Evolutionary conservation across 2,797 vertebrate genomes (phyloP).

Genomic region (Philypnodon macrostomus): DNA sequence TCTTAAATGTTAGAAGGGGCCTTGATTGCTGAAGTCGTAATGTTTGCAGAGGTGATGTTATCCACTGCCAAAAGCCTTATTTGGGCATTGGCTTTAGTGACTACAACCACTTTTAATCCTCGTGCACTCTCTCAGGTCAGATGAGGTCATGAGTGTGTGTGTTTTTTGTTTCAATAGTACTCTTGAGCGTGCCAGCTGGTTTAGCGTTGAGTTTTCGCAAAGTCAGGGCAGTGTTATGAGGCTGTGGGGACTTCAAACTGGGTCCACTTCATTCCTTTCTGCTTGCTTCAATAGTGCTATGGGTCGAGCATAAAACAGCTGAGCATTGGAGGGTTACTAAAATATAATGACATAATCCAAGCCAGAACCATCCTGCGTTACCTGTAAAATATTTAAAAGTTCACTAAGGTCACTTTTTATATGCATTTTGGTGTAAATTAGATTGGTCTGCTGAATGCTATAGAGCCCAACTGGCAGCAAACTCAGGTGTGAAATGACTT

Average conservation of each 20-base stretch:
- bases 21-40: background rate
- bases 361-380: slow-evolving; percentile 10
- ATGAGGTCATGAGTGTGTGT: slow-evolving; percentile 35
- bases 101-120: slow-evolving; percentile 21
- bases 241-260: slow-evolving; percentile 30
- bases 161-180: too few species aligned
- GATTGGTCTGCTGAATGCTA: background rate
- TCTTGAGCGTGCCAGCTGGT: slow-evolving; percentile 49
- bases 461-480: background rate
- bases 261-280: slow-evolving; percentile 41
- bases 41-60: slow-evolving; percentile 17
- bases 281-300: slow-evolving; percentile 24
- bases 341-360: slow-evolving; percentile 15
- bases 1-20: background rate
- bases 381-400: slow-evolving; percentile 2
- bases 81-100: slow-evolving; percentile 38
- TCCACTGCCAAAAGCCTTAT: slow-evolving; percentile 35
- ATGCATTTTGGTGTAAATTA: background rate
- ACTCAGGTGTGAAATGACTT: slow-evolving; percentile 15
- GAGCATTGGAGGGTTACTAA: background rate
- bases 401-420: slow-evolving; percentile 2
- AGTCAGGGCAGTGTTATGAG: slow-evolving; percentile 46
- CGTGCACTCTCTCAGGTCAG: slow-evolving; percentile 39
- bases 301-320: slow-evolving; percentile 26
- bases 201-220: slow-evolving; percentile 52